Evolutionary conservation across 2,113 vertebrate genomes (phyloP), one percentile per base, ranked within the genome.

Genomic region (Genyomyrus donnyi): DNA sequence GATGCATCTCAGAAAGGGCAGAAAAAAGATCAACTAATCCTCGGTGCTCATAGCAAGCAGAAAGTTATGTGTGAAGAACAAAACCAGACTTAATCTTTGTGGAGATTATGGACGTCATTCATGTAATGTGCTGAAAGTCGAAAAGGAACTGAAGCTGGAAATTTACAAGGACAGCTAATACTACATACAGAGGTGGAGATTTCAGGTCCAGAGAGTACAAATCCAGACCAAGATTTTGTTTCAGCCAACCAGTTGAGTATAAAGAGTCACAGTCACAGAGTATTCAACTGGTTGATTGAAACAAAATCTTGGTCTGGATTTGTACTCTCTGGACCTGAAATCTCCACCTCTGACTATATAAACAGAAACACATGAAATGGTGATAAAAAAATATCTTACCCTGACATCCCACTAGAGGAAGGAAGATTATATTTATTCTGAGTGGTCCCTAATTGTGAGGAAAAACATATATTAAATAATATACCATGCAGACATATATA

Each of bases 351-450:
- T 56, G 53, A 56, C 19, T 24, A 84, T 45, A 84, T 27, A 85
- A 85, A 49, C 83, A 48, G 21, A 48, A 49, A 85, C n/a, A 88
- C 39, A 24, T 66, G 46, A 88, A 27, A 46, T 45, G 10, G 39
- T 11, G 17, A 45, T 39, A 19, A 52, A 87, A 42, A 42, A 42
- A 42, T 39, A 15, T 39, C 97, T 97, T 96, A 99, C 97, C 98
- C 96, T 46, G 93, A 70, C 46, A 88, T 90, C 94, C 95, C 97
- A 93, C 93, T 93, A 92, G 94, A 94, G 84, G 95, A 95, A 19
- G 94, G 94, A 74, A 96, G 93, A 52, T 92, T 93, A 90, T 92
- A 96, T 89, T 95, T 97, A 94, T 95, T 97, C 91, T 93, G 91
- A 89, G 94, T 88, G 91, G 92, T 94, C 90, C 96, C 98, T 99